A percentile compares a stretch with the other conserved stretches of the same genome.
Evolutionary conservation across 2,113 vertebrate genomes (phyloP).

Genomic region (Peromyscus californicus): DNA sequence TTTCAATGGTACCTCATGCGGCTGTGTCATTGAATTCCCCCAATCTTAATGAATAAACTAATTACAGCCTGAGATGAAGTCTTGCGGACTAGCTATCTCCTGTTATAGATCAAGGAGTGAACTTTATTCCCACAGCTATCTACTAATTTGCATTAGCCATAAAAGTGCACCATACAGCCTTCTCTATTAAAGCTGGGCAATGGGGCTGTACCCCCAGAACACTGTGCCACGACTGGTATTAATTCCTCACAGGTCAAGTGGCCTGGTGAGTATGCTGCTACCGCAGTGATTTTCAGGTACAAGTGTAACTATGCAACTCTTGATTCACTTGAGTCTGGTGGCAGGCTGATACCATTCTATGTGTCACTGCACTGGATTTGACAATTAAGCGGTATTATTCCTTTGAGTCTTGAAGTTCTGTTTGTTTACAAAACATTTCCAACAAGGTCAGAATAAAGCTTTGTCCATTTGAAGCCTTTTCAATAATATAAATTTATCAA

Average conservation of each 20-base stretch:
- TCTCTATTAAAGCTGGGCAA: conserved; percentile 20
- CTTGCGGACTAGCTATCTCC: conserved; percentile 68
- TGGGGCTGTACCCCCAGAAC: neutral
- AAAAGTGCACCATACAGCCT: conserved; percentile 36
- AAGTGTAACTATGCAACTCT: neutral
- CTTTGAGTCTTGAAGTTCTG: conserved; percentile 27
- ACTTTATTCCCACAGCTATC: conserved; percentile 76
- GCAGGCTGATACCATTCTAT: neutral
- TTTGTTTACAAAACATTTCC: conserved; percentile 54
- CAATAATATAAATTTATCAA: conserved; percentile 21
- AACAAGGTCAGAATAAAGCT: conserved; percentile 51
- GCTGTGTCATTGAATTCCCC: conserved; percentile 80
- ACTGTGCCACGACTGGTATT: neutral
- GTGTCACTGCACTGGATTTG: conserved; percentile 53
- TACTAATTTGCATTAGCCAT: conserved; percentile 71
- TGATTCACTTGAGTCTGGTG: conserved; percentile 9
- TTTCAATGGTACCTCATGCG: conserved; percentile 69
- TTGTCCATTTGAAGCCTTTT: conserved; percentile 29
- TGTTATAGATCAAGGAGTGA: conserved; percentile 68
- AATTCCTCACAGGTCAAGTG: neutral
- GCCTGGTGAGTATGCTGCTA: neutral
- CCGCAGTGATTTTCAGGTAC: neutral
- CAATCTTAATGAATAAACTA: conserved; percentile 80
- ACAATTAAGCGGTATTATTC: conserved; percentile 44
- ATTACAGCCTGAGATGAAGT: conserved; percentile 81